Conservation (phyloP, 2,113 vertebrate species). For the Myotis yumanensis region DNA sequence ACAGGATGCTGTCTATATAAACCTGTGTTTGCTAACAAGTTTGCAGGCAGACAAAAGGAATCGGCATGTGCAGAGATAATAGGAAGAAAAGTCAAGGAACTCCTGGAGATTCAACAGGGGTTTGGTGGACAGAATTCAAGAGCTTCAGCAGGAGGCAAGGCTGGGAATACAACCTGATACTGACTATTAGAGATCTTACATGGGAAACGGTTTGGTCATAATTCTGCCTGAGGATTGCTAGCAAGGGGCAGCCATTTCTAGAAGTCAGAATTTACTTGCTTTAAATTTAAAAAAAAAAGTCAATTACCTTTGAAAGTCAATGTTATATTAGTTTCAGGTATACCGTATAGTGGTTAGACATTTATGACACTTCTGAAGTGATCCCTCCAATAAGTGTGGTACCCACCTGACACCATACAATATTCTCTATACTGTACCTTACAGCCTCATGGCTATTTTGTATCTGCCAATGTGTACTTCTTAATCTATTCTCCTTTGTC, state of each 20-base stretch:
- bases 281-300: not conserved
- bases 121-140: not conserved
- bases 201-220: not conserved
- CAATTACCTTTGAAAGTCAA: not conserved
- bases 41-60: not conserved
- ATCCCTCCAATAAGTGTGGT: not conserved
- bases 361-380: not conserved
- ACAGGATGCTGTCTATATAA: not conserved
- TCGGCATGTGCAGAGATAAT: not conserved
- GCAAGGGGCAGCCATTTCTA: not conserved
- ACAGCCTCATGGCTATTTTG: too few relatives aligned
- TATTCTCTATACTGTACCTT: not conserved
- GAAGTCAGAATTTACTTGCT: not conserved
- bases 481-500: not conserved
- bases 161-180: not conserved
- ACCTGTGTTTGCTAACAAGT: not conserved
- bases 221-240: not conserved
- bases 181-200: not conserved
- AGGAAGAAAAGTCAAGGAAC: not conserved
- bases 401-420: too few relatives aligned
- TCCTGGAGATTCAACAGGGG: not conserved
- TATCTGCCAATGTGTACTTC: not conserved
- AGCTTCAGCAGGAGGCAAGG: not conserved
- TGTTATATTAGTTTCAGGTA: not conserved
- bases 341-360: not conserved